phyloP scores from a whole-genome alignment of 2,113 vertebrate genomes.

The Opisthocomus hoazin region DNA sequence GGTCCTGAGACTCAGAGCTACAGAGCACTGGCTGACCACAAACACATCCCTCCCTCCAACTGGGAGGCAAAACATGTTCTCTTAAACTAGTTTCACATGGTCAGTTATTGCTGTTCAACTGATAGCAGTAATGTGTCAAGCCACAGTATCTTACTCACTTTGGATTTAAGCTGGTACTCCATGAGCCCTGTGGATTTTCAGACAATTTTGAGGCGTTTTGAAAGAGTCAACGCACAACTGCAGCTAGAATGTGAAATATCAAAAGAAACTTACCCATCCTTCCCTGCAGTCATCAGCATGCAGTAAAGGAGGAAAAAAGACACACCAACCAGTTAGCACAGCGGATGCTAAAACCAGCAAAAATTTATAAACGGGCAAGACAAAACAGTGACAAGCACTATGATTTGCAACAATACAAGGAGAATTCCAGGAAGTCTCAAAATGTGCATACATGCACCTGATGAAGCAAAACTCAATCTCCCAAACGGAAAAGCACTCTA shows the following conservation, averaged over 20 bases:
- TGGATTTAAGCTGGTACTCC: not conserved
- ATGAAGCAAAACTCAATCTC: not conserved
- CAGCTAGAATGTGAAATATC: not conserved
- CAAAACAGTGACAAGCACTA: not conserved
- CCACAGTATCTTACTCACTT: not conserved
- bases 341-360: not conserved
- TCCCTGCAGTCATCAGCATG: constrained; percentile 33
- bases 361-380: not conserved
- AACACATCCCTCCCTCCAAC: not conserved
- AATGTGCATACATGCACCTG: not conserved
- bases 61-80: not conserved
- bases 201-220: not conserved
- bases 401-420: not conserved
- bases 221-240: not conserved
- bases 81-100: not conserved
- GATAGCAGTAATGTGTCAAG: not conserved
- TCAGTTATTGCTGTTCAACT: not conserved
- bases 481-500: not conserved
- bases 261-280: constrained; percentile 66
- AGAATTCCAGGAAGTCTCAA: not conserved
- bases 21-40: not conserved
- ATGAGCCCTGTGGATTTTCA: not conserved
- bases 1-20: not conserved
- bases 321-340: not conserved
- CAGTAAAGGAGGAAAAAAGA: not conserved